Evolutionary conservation across 64 coral and sea anemone species (phyloP), one percentile per base, ranked within the genome.

Genomic region (Hydrozoanthus tunicans): DNA sequence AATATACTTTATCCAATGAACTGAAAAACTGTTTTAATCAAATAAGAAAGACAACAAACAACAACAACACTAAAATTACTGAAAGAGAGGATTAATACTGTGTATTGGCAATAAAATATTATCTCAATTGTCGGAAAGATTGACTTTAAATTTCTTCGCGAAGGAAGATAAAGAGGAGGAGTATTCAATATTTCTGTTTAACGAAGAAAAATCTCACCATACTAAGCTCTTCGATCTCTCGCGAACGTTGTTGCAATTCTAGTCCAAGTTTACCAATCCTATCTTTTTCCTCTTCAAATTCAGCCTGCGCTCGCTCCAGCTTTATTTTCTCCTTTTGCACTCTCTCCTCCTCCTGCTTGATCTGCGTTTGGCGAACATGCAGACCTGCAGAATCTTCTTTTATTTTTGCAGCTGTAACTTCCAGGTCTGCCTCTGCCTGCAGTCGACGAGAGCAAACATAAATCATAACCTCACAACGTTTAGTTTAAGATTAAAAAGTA

Each of bases 311-410:
- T 66, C 64, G 77, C 60, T 93, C 76, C 27, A 98, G 91, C 5
- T 93, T 90, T 70, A 70, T 73, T 54, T 95, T 95, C 66, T 95
- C 96, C 89, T 85, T 90, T 56, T 52, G 75, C 68, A 98, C 57
- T 84, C 53, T 93, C 56, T 95, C 96, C 83, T 98, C 93, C 70
- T 95, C 91, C 54, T 95, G 91, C 79, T 93, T 98, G 6, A 98
- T 14, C 20, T 91, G 89, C 62, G 89, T 93, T 89, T 95, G 91
- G 23, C 93, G 86, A 7, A 83, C 77, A 65, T 54, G 83, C 17
- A 98, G 73, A 25, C 81, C 70, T 66, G 91, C 94, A 58, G 94
- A 70, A 68, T 98, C 94, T 90, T 98, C 81, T 55, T 91, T 95
- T 12, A 98, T 83, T 70, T 90, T 91, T 15, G 85, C 77, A 20